These are phyloP conservation scores for Pedetes capensis DNA, from an alignment of 2,113 vertebrate genomes.

Conservation along the genomic window DNA sequence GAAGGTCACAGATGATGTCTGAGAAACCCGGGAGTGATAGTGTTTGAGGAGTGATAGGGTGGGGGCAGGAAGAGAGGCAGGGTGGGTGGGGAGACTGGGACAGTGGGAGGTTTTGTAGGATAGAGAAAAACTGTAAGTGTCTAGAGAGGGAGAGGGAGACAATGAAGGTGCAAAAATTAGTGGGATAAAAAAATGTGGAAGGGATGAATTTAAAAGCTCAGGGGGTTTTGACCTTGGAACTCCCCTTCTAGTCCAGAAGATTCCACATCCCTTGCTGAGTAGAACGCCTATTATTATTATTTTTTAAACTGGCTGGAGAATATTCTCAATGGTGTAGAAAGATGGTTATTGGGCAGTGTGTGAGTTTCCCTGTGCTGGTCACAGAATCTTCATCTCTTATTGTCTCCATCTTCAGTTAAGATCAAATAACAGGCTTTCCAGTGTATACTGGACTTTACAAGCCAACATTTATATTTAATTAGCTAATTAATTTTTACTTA, in stretches of 20 bases:
- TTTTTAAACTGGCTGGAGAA: background rate
- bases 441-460: background rate
- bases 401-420: background rate
- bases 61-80: background rate
- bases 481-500: too few relatives aligned
- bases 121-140: background rate
- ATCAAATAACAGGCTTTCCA: background rate
- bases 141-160: background rate
- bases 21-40: background rate
- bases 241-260: background rate
- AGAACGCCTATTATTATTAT: background rate
- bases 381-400: background rate
- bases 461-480: background rate
- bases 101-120: background rate
- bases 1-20: conserved; percentile 56
- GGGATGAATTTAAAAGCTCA: background rate
- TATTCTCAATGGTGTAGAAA: background rate
- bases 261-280: background rate
- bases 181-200: too few relatives aligned
- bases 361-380: background rate
- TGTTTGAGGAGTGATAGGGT: background rate
- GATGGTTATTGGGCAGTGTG: background rate
- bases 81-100: background rate
- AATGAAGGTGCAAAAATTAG: background rate
- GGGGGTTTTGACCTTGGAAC: background rate